Conservation (phyloP, 2,113 vertebrate species). For the Saccopteryx bilineata region DNA sequence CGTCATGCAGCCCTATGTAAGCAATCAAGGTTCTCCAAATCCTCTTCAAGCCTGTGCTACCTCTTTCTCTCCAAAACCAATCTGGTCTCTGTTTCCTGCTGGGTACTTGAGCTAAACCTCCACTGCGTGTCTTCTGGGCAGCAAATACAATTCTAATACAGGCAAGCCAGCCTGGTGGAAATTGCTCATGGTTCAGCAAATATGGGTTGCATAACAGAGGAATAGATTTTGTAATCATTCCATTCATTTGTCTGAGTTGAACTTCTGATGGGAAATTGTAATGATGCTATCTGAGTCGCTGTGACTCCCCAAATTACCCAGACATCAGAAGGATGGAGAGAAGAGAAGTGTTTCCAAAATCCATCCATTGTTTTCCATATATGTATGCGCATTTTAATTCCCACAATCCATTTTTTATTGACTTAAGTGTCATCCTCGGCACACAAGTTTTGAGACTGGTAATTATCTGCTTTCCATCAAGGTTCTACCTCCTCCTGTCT, state of each 20-base stretch:
- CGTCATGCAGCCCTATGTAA: not conserved
- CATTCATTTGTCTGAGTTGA: constrained; percentile 83
- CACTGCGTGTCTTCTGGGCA: constrained; percentile 68
- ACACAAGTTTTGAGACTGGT: not conserved
- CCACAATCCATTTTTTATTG: not conserved
- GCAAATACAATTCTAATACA: constrained; percentile 81
- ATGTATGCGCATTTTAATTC: not conserved
- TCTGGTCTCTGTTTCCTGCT: constrained; percentile 68
- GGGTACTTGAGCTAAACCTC: constrained; percentile 69
- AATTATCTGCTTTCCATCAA: not conserved
- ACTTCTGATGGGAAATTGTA: constrained; percentile 77
- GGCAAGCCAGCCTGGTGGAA: constrained; percentile 78
- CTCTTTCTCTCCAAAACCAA: constrained; percentile 64
- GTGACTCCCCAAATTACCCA: not conserved
- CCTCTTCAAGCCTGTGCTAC: not conserved
- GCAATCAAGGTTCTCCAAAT: not conserved
- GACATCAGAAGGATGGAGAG: not conserved
- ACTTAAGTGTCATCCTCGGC: not conserved
- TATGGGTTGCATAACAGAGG: constrained; percentile 63
- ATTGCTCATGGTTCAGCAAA: constrained; percentile 81
- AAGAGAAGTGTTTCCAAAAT: not conserved
- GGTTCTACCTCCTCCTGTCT: not conserved
- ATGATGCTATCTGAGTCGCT: constrained; percentile 51
- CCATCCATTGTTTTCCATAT: not conserved
- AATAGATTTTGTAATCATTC: constrained; percentile 73